These are phyloP conservation scores for Barnardius zonarius DNA, from an alignment of 2,113 vertebrate species.

Conservation along the genomic window DNA sequence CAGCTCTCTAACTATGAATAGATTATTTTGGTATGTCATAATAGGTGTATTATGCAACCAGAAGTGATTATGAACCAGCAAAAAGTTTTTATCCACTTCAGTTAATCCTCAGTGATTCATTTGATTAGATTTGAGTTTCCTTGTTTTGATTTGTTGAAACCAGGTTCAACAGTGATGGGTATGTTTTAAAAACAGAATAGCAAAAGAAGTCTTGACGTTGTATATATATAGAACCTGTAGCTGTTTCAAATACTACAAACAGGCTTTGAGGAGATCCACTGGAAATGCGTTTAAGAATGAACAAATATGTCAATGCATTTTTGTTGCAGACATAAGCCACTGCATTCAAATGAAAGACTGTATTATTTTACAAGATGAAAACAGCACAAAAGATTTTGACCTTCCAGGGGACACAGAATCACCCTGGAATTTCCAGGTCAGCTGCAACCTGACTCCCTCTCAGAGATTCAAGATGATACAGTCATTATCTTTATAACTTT, in stretches of 20 bases:
- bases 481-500: background rate
- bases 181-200: background rate
- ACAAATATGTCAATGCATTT: background rate
- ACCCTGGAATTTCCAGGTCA: background rate
- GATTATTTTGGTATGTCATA: background rate
- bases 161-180: background rate
- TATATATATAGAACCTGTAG: background rate
- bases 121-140: background rate
- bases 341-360: background rate
- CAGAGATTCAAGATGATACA: background rate
- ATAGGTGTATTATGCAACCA: background rate
- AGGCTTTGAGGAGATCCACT: background rate
- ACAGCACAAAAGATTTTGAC: background rate
- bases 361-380: background rate
- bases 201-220: background rate
- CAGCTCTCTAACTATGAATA: background rate
- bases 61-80: background rate
- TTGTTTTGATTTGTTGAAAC: background rate
- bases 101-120: background rate
- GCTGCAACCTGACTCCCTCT: background rate
- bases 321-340: background rate
- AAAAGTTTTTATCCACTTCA: background rate
- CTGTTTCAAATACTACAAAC: background rate
- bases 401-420: background rate
- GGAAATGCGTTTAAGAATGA: background rate